phyloP scores from a whole-genome alignment of 2,797 vertebrate species.

The Paedocypris micromegethes region DNA sequence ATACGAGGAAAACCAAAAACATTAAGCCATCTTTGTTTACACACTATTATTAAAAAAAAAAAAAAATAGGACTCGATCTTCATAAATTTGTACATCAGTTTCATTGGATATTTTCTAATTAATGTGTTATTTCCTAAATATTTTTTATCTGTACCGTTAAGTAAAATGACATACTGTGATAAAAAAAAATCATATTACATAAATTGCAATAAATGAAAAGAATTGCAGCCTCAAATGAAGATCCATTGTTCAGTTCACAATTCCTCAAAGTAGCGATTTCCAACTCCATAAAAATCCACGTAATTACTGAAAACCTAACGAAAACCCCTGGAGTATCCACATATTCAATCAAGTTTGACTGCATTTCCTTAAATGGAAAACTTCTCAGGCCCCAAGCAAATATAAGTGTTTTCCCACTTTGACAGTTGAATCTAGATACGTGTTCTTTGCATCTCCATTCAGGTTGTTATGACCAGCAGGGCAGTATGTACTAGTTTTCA shows the following conservation, averaged over 20 bases:
- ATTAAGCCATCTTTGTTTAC: no score
- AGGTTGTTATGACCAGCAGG: slow-evolving; percentile 35
- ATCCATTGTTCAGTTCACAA: slow-evolving; percentile 19
- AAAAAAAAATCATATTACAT: neutral
- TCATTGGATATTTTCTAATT: no score
- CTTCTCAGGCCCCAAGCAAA: slow-evolving; percentile 15
- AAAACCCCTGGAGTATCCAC: slow-evolving; percentile 7
- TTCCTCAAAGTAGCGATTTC: slow-evolving; percentile 26
- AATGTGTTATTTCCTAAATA: no score
- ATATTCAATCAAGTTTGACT: slow-evolving; percentile 13
- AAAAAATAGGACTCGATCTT: no score
- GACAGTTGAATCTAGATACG: slow-evolving; percentile 28
- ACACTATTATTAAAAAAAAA: no score
- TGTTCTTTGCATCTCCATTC: slow-evolving; percentile 16
- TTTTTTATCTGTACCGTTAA: no score
- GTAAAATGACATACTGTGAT: neutral
- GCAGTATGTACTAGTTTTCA: slow-evolving; percentile 19
- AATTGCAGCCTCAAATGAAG: slow-evolving; percentile 20
- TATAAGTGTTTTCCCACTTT: slow-evolving; percentile 32
- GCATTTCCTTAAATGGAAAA: slow-evolving; percentile 35
- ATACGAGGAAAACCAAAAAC: no score
- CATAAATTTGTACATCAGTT: no score
- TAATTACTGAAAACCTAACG: slow-evolving; percentile 17
- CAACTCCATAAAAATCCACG: slow-evolving; percentile 21
- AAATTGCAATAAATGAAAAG: neutral